A percentile compares a stretch with the other conserved stretches of the same genome.
Evolutionary conservation across 2,113 vertebrate genomes (phyloP).

Genomic region (Petaurus breviceps): DNA sequence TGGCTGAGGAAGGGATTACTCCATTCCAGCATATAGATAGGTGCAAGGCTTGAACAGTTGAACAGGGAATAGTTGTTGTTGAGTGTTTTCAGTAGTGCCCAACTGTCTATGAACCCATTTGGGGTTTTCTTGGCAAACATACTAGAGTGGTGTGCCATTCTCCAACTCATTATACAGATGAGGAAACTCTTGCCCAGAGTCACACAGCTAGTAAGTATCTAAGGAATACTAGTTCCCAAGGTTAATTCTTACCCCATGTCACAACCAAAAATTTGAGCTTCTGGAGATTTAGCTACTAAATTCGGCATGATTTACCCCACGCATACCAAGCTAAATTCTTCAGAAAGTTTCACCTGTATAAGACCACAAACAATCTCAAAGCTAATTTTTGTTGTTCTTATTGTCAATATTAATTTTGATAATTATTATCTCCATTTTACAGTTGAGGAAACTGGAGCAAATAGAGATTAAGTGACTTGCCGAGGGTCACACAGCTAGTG

Average conservation of each 20-base stretch:
- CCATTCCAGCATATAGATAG: background rate
- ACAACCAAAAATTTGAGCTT: background rate
- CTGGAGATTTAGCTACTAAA: background rate
- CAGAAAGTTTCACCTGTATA: background rate
- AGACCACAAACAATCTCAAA: background rate
- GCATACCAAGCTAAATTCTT: background rate
- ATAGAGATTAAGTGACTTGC: background rate
- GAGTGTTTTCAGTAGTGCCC: background rate
- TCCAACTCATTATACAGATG: background rate
- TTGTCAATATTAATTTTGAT: background rate
- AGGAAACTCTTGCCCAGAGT: background rate
- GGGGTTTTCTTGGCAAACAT: background rate
- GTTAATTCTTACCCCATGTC: background rate
- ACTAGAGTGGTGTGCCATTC: background rate
- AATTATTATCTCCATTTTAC: background rate
- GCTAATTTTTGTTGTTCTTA: background rate
- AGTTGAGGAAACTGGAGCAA: background rate
- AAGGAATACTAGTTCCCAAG: background rate
- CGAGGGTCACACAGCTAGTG: background rate
- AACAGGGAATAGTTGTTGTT: background rate
- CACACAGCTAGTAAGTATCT: no score
- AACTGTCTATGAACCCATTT: background rate
- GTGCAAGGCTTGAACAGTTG: background rate
- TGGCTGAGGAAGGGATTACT: background rate
- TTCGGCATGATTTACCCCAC: constrained; percentile 6